phyloP scores from a whole-genome alignment of 92 coral and sea anemone species.

The Parazoanthus darwini region DNA sequence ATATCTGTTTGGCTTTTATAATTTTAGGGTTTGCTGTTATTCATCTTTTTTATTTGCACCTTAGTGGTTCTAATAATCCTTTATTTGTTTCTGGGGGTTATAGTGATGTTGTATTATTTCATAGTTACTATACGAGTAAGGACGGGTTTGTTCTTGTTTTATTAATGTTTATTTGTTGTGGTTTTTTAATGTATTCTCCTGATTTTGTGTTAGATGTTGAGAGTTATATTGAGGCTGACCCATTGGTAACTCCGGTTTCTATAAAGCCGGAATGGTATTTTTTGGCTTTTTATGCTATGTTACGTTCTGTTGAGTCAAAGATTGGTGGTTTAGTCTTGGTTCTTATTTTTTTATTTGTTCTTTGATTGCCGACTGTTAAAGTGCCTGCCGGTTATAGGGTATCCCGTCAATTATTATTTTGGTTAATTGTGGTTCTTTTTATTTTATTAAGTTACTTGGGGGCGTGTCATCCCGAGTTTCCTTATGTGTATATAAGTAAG shows the following conservation, averaged over 20 bases:
- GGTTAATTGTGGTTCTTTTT: not conserved
- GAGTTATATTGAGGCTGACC: not conserved
- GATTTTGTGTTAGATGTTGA: not conserved
- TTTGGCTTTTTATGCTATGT: conserved; percentile 11
- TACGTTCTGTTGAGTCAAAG: not conserved
- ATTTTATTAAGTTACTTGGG: not conserved
- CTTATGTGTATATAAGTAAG: too few relatives aligned
- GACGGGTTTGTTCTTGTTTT: not conserved
- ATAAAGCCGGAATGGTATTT: too few relatives aligned
- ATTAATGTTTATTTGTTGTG: not conserved
- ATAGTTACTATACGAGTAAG: not conserved
- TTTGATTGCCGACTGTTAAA: not conserved
- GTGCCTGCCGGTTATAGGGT: not conserved
- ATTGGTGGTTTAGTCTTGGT: not conserved
- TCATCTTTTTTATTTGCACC: not conserved
- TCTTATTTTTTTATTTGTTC: not conserved
- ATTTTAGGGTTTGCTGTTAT: not conserved
- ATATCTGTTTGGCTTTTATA: not conserved
- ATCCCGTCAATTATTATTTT: not conserved
- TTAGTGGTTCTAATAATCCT: not conserved
- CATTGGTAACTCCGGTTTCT: not conserved
- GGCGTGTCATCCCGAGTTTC: too few relatives aligned
- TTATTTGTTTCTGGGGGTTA: not conserved
- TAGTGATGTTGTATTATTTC: not conserved
- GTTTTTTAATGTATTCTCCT: not conserved